A percentile compares a stretch with the other conserved stretches of the same genome.
phyloP scores from a whole-genome alignment of 2,113 vertebrate species.

The Physeter macrocephalus region DNA sequence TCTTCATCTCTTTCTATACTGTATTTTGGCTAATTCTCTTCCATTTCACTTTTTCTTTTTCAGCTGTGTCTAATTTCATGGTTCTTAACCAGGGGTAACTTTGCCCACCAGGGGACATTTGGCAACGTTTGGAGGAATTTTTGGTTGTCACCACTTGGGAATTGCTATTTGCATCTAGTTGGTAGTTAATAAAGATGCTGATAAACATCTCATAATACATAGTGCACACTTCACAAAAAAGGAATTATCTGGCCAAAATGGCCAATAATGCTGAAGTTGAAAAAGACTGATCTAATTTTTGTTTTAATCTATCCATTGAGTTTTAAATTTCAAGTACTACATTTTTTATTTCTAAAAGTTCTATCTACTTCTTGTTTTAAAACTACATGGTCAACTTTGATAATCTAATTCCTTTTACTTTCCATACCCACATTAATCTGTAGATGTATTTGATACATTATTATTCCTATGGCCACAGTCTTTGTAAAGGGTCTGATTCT shows the following conservation, averaged over 20 bases:
- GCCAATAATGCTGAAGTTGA: background rate
- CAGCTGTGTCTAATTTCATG: background rate
- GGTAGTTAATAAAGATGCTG: background rate
- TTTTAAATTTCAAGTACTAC: conserved; percentile 22
- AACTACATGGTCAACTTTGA: background rate
- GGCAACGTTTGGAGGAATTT: background rate
- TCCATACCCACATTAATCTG: background rate
- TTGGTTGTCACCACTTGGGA: background rate
- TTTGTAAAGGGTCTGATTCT: background rate
- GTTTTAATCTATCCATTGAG: background rate
- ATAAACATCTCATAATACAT: background rate
- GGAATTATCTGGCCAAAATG: background rate
- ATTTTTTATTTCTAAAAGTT: background rate
- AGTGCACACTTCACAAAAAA: background rate
- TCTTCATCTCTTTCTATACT: background rate
- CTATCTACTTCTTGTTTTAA: background rate
- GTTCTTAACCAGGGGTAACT: background rate
- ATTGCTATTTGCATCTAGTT: background rate
- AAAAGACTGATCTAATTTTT: background rate
- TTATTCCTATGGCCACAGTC: background rate
- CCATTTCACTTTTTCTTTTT: background rate
- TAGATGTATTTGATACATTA: background rate
- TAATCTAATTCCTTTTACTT: background rate
- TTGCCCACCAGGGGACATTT: background rate
- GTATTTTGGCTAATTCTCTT: background rate